These are phyloP conservation scores for Eretmochelys imbricata DNA, from an alignment of 2,113 vertebrate genomes.

Conservation along the genomic window DNA sequence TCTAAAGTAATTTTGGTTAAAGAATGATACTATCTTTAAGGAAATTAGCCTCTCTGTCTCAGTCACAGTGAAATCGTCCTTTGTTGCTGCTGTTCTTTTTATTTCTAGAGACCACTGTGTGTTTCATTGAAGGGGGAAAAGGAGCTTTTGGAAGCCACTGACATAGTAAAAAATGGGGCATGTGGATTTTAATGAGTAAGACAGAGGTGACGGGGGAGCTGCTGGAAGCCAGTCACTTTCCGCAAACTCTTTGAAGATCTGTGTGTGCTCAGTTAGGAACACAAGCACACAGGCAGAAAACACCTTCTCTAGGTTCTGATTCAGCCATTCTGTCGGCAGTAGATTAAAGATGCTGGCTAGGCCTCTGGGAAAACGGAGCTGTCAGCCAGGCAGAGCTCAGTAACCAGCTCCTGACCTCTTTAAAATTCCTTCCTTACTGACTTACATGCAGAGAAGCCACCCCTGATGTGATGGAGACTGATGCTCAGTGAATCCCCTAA, in stretches of 20 bases:
- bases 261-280: background rate
- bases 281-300: background rate
- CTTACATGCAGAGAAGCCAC: background rate
- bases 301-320: background rate
- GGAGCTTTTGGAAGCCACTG: background rate
- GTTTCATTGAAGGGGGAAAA: background rate
- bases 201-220: background rate
- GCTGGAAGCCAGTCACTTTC: background rate
- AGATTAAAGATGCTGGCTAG: background rate
- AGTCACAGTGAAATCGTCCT: rapidly evolving
- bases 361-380: background rate
- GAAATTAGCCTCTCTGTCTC: rapidly evolving
- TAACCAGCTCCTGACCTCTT: background rate
- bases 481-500: background rate
- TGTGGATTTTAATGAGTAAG: background rate
- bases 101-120: background rate
- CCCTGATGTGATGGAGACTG: background rate
- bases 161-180: background rate
- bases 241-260: background rate
- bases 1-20: rapidly evolving
- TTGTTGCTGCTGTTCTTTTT: background rate
- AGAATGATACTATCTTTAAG: rapidly evolving
- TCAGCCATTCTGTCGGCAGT: background rate
- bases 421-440: background rate
- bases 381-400: background rate